Evolutionary conservation across 2,888 invertebrate species (phyloP).

Genomic region (Hypselothyrea guttata): DNA sequence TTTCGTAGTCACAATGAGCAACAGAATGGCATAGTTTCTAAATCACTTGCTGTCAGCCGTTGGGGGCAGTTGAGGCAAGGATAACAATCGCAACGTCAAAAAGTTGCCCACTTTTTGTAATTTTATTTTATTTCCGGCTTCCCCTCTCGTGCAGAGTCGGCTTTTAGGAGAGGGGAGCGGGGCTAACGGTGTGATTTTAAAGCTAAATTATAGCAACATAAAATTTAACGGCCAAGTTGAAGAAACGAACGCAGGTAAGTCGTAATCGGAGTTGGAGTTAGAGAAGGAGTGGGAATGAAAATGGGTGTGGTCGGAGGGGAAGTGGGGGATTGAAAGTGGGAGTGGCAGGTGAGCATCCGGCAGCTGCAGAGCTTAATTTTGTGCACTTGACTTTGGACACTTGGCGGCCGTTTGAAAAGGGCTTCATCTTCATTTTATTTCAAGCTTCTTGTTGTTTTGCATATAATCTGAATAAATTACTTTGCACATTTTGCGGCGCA

Average conservation of each 20-base stretch:
- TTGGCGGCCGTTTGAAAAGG: constrained; percentile 68
- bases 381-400: constrained; percentile 68
- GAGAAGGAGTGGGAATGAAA: background rate
- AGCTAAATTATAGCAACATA: constrained; percentile 73
- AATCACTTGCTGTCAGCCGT: constrained; percentile 75
- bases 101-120: constrained; percentile 78
- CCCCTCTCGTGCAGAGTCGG: constrained; percentile 16
- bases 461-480: constrained; percentile 76
- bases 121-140: constrained; percentile 72
- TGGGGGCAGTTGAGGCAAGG: constrained; percentile 49
- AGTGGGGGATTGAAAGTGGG: background rate
- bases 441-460: constrained; percentile 44
- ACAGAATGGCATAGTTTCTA: constrained; percentile 70
- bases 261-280: background rate
- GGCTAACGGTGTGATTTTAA: constrained; percentile 63
- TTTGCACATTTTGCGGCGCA: constrained; percentile 75
- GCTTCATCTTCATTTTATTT: constrained; percentile 66
- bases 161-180: background rate
- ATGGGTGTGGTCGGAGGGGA: too few species aligned
- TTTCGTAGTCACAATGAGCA: background rate
- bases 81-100: constrained; percentile 73
- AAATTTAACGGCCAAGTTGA: constrained; percentile 67
- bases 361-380: constrained; percentile 74
- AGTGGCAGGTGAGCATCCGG: constrained; percentile 21
- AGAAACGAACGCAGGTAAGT: constrained; percentile 25